Conservation (phyloP, 2,113 vertebrate genomes). For the Dendropsophus ebraccatus region DNA sequence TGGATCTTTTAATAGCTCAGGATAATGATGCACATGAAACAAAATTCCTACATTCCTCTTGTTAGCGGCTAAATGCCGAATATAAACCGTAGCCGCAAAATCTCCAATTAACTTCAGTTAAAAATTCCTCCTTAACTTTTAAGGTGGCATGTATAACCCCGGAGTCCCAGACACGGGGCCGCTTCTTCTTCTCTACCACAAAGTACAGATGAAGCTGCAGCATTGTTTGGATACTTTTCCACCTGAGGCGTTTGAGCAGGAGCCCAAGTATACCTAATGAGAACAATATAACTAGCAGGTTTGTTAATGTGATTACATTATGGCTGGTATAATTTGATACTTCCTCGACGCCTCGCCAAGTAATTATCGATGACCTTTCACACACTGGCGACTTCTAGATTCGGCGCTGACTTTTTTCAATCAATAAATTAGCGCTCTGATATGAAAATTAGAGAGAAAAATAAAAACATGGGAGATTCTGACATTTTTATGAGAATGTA, state of each 20-base stretch:
- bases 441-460: background rate
- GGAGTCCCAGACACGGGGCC: background rate
- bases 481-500: background rate
- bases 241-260: background rate
- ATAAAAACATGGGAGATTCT: background rate
- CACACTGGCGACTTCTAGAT: background rate
- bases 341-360: too few relatives aligned
- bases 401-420: background rate
- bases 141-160: background rate
- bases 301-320: conserved; percentile 35
- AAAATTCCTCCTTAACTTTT: conserved; percentile 11
- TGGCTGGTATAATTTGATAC: background rate
- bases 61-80: background rate
- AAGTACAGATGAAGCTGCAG: background rate
- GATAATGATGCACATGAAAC: background rate
- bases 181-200: background rate
- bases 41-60: background rate
- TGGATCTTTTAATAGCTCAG: background rate
- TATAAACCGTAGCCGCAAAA: background rate
- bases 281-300: conserved; percentile 20
- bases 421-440: background rate
- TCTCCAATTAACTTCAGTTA: conserved; percentile 9
- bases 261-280: background rate
- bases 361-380: conserved; percentile 16
- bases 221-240: background rate